Evolutionary conservation across 2,113 vertebrate genomes (phyloP).

Genomic region (Aramus guarauna): DNA sequence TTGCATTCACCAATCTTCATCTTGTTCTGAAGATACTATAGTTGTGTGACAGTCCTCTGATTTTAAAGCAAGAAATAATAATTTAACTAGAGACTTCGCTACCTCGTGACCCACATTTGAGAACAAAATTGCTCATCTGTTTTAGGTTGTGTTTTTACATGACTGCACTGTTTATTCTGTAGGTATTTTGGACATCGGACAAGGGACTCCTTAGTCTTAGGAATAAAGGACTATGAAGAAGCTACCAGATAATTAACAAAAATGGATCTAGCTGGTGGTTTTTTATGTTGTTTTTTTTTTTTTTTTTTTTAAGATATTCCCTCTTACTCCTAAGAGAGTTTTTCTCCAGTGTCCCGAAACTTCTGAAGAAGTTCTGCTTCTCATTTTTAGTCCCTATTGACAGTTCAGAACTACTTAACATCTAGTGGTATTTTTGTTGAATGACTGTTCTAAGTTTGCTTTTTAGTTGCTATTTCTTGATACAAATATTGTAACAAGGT

Average conservation of each 20-base stretch:
- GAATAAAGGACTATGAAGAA: background rate
- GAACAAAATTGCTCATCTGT: background rate
- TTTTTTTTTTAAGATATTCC: background rate
- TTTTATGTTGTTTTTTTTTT: too few species aligned
- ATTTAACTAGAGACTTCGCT: background rate
- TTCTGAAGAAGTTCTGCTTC: background rate
- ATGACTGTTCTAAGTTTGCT: background rate
- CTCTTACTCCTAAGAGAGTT: background rate
- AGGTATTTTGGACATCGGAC: background rate
- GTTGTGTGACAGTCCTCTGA: background rate
- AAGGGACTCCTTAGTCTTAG: background rate
- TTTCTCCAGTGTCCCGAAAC: background rate
- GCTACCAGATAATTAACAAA: background rate
- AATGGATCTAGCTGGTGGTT: background rate
- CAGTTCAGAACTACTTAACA: background rate
- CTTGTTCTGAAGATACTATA: background rate
- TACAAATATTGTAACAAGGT: background rate
- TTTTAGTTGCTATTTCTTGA: background rate
- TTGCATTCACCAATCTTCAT: background rate
- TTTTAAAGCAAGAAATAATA: conserved; percentile 7
- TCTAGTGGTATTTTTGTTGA: background rate
- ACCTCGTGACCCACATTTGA: background rate
- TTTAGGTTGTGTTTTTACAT: background rate
- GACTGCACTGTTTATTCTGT: background rate
- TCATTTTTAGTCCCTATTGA: background rate